phyloP scores from a whole-genome alignment of 2,888 invertebrate genomes.

The Aphidius colemani region DNA sequence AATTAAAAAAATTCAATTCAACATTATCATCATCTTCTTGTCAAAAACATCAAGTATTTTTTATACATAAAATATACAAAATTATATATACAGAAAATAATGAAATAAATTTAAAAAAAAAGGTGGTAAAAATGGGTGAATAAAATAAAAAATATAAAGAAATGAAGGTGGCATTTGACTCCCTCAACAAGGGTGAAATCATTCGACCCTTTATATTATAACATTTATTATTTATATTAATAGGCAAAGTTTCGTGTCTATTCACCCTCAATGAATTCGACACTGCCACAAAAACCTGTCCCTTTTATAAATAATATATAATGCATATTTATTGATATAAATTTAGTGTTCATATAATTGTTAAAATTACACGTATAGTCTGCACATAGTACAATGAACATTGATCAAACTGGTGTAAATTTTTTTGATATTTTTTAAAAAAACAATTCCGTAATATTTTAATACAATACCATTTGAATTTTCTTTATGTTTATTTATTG shows the following conservation, averaged over 20 bases:
- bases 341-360: neutral
- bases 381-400: no score
- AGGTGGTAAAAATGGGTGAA: slow-evolving; percentile 5
- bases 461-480: no score
- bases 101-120: no score
- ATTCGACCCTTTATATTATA: slow-evolving; percentile 25
- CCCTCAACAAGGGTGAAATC: slow-evolving; percentile 32
- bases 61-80: no score
- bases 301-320: no score
- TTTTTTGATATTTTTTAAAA: neutral
- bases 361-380: neutral
- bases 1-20: no score
- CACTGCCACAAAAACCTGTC: slow-evolving; percentile 16
- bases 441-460: no score
- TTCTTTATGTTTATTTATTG: neutral
- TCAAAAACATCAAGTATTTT: no score
- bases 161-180: slow-evolving; percentile 24
- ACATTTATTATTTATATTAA: slow-evolving; percentile 55
- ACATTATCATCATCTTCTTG: no score
- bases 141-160: neutral
- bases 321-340: slow-evolving; percentile 5
- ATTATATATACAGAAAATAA: no score
- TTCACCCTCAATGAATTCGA: slow-evolving; percentile 20
- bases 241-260: slow-evolving; percentile 34
- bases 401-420: no score